phyloP scores from a whole-genome alignment of 2,888 invertebrate species.

The Serripes groenlandicus region DNA sequence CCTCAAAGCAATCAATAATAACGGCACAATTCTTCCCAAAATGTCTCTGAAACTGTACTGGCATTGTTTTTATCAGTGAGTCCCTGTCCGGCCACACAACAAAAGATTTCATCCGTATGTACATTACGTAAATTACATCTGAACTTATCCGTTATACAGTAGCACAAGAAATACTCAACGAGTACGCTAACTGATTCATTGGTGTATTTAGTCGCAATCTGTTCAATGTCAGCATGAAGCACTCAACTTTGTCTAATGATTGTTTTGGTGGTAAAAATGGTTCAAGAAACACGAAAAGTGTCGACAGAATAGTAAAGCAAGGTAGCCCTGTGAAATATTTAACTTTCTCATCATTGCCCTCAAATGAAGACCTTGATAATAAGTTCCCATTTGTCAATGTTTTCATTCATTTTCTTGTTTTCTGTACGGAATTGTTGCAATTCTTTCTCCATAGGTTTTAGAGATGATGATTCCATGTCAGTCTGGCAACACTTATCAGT shows the following conservation, averaged over 20 bases:
- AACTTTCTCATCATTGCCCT: background rate
- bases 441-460: too few species aligned
- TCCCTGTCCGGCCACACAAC: slow-evolving; percentile 27
- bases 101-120: background rate
- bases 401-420: background rate
- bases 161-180: background rate
- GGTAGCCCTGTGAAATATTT: background rate
- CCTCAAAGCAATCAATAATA: slow-evolving; percentile 65
- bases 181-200: background rate
- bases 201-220: background rate
- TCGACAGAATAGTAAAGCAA: background rate
- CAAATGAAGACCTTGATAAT: background rate
- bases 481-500: too few species aligned
- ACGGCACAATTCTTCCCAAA: slow-evolving; percentile 28
- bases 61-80: slow-evolving; percentile 16
- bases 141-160: background rate
- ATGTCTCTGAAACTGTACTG: slow-evolving; percentile 27
- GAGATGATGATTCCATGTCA: too few species aligned
- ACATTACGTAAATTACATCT: background rate
- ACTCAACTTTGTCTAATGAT: background rate
- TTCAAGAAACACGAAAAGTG: background rate
- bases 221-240: background rate
- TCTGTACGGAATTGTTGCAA: background rate
- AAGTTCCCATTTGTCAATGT: background rate
- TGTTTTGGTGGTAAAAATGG: background rate